Evolutionary conservation across 2,888 invertebrate species (phyloP).

Genomic region (Xiphydria camelus): DNA sequence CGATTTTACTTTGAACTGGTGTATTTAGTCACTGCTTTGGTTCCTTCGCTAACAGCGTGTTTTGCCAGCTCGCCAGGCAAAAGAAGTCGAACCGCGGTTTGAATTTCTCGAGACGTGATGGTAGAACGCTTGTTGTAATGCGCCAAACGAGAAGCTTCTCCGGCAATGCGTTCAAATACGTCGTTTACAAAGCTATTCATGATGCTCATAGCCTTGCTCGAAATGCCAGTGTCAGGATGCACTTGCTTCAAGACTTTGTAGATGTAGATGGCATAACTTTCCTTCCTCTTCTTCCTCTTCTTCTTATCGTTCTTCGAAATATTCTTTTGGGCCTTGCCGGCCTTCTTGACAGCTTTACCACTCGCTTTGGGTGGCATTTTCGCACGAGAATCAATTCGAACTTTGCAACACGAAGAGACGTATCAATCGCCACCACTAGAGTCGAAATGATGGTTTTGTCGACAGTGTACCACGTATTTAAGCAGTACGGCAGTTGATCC

Average conservation of each 20-base stretch:
- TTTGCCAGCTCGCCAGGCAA: constrained; percentile 75
- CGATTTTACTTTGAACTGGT: constrained; percentile 56
- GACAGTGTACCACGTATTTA: too few species aligned
- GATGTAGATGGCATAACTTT: constrained; percentile 58
- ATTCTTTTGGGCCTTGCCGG: constrained; percentile 56
- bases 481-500: too few species aligned
- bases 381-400: too few species aligned
- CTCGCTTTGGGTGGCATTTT: constrained; percentile 55
- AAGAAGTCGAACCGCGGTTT: constrained; percentile 69
- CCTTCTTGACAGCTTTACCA: constrained; percentile 60
- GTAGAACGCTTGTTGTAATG: constrained; percentile 61
- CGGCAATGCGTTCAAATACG: constrained; percentile 43
- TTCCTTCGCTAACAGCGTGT: constrained; percentile 71
- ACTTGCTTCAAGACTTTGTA: constrained; percentile 63
- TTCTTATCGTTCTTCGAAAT: constrained; percentile 55
- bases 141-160: constrained; percentile 38
- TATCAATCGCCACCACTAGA: not conserved
- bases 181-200: constrained; percentile 59
- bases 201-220: constrained; percentile 62
- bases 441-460: not conserved
- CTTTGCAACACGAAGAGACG: too few species aligned
- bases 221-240: constrained; percentile 62
- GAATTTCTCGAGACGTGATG: constrained; percentile 70
- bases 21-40: constrained; percentile 67
- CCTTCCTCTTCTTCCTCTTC: constrained; percentile 54